Percentiles rank a stretch among this genome's conserved stretches.
phyloP scores from a whole-genome alignment of 2,113 vertebrate species.

The Neotragus pygmaeus region DNA sequence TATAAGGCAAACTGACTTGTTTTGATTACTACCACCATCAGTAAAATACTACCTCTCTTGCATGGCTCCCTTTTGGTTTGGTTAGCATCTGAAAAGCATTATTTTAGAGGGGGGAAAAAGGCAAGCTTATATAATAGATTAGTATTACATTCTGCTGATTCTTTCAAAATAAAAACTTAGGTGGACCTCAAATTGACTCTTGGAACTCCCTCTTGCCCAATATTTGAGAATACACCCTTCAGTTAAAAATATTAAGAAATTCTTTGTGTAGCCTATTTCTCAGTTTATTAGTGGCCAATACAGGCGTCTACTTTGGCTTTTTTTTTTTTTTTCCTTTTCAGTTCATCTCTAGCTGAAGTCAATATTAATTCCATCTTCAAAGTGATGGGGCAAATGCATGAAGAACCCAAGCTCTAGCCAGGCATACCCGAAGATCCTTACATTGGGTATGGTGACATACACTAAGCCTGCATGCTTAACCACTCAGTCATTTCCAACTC shows the following conservation, averaged over 20 bases:
- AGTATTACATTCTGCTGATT: background rate
- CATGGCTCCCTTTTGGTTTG: background rate
- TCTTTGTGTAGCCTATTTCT: background rate
- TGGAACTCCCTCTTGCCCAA: background rate
- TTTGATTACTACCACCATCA: background rate
- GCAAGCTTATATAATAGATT: background rate
- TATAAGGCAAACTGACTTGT: background rate
- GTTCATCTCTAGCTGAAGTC: background rate
- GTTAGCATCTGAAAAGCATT: background rate
- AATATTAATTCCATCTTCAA: background rate
- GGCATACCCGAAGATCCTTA: background rate
- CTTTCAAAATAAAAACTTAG: slow-evolving; percentile 42
- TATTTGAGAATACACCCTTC: background rate
- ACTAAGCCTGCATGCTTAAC: background rate
- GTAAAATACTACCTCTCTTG: background rate
- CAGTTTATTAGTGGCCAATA: background rate
- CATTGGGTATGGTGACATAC: background rate
- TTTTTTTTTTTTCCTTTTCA: slow-evolving; percentile 7
- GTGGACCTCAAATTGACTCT: slow-evolving; percentile 5
- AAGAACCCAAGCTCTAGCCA: background rate
- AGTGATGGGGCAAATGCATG: background rate
- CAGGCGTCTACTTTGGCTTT: background rate
- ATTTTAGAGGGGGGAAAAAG: background rate
- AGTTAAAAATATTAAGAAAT: slow-evolving; percentile 10
- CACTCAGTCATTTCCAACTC: background rate